Evolutionary conservation across 2,797 vertebrate species (phyloP), one percentile per base, ranked within the genome.

Genomic region (Sebastes vulpes): DNA sequence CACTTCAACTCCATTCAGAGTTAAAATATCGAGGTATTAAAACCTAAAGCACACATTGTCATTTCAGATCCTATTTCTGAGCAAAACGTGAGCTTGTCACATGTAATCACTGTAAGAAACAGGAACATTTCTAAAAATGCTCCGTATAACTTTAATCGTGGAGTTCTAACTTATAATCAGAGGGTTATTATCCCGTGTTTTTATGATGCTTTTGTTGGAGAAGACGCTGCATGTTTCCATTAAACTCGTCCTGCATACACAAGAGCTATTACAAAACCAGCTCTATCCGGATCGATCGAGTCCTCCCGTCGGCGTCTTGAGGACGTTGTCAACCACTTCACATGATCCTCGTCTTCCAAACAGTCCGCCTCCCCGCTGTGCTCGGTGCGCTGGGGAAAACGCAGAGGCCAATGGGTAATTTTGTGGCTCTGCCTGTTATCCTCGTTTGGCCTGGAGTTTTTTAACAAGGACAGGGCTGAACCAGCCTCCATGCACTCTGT

Each of bases 391-490:
- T 61, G n/a, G 59, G 35, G 35, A 9, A 77, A 79, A 29, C n/a
- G 5, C 12, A 0, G 29, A 72, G 79, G 85, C 85, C 85, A 84
- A 74, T 58, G 76, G 82, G 82, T 79, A 78, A 87, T 88, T 86
- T 83, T 85, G 89, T 65, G 78, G 84, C 82, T 78, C 68, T 31
- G 88, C 67, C 79, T 84, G 77, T 58, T 89, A 65, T 91, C 84
- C 88, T 88, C 79, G 9, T 91, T 75, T 78, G 72, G 65, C 79
- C 77, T 11, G 46, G n/a, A 54, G 65, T 6, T 28, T 46, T 68
- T 58, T 9, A 63, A 61, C 66, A 54, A 53, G 71, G 31, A 20
- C 66, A 11, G 46, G 53, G 75, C 79, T 69, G 75, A 72, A 67
- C 42, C 65, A 29, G 61, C 6, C 42, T 46, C 16, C 42, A 7